Evolutionary conservation across 2,113 vertebrate genomes (phyloP).

Genomic region (Rallus limicola): DNA sequence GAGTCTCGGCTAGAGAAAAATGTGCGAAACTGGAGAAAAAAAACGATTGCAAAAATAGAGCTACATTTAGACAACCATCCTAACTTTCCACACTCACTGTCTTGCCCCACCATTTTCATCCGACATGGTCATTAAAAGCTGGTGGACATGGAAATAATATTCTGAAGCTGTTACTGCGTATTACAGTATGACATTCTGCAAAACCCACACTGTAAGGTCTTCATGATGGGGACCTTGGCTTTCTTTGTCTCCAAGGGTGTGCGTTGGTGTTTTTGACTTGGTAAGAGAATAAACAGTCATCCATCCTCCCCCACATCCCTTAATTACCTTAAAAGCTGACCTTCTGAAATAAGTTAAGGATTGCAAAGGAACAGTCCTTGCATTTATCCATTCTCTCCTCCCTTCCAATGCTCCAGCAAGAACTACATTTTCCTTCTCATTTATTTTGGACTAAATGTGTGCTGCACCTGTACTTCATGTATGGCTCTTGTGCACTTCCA

Average conservation of each 20-base stretch:
- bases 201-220: not conserved
- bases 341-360: not conserved
- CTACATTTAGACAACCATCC: not conserved
- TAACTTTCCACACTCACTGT: not conserved
- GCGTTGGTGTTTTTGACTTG: not conserved
- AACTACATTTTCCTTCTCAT: not conserved
- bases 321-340: not conserved
- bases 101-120: not conserved
- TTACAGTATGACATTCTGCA: not conserved
- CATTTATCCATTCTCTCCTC: not conserved
- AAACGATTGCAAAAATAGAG: not conserved
- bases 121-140: not conserved
- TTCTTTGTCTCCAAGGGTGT: not conserved
- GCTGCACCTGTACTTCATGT: not conserved
- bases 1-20: not conserved
- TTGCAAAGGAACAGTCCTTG: not conserved
- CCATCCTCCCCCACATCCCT: not conserved
- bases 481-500: not conserved
- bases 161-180: not conserved
- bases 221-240: not conserved
- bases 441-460: not conserved
- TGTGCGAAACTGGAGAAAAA: conserved; percentile 10
- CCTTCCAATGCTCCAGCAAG: not conserved
- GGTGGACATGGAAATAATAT: not conserved
- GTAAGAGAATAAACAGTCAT: not conserved